Evolutionary conservation across 2,797 vertebrate genomes (phyloP), one percentile per base, ranked within the genome.

Genomic region (Cygnus olor): DNA sequence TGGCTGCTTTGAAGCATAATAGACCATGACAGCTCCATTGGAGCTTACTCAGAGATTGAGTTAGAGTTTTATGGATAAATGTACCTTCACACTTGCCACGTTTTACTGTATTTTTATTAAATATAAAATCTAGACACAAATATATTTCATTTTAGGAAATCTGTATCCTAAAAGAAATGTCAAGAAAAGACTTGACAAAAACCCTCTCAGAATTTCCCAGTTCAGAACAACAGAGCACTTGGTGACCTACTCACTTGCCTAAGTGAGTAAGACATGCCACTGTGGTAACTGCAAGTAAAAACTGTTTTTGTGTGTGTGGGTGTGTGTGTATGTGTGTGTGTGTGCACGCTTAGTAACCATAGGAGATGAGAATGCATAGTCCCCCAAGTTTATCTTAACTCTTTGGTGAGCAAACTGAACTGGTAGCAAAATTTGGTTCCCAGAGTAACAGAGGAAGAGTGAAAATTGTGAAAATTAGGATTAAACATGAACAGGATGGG

Each of bases 1-100:
- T 8, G 2, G 95, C 93, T 92, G 68, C 65, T 96, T 85, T 74
- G 42, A 80, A 95, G 13, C 18, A 57, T 94, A 90, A 97, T 49
- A 88, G 42, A 57, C 32, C 9, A 81, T 76, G 96, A 95, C 94
- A 96, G 80, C 73, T 85, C 45, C 80, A 87, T 42, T 90, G 91
- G 84, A 95, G 80, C 74, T 91, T 96, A 73, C 22, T 72, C 61
- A 80, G 73, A 93, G 42, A 64, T 38, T 80, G 61, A 70, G 32
- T 83, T 25, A 32, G 73, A 65, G 18, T 44, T 76, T 65, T 79
- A 19, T 45, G 54, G 42, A 14, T 76, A 56, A 60, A 44, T 70
- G 44, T 49, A 47, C 36, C 64, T 66, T 84, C 58, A 73, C 14
- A 42, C 36, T 84, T 77, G 20, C 11, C 15, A 32, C 49, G 30